Conservation (phyloP, 1,140 invertebrate species). For the Apis laboriosa region DNA sequence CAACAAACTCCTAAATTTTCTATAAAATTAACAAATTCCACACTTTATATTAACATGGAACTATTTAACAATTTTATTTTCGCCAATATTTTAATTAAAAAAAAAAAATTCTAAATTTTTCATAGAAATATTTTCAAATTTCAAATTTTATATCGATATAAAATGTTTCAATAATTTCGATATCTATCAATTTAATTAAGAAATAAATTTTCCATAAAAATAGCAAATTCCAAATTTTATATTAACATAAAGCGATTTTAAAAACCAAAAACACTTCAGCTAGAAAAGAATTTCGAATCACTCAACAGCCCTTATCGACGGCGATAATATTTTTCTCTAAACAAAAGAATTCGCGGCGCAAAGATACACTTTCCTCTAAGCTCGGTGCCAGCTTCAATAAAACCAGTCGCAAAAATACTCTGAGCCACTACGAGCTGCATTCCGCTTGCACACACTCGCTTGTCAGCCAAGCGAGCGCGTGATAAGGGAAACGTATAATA, state of each 20-base stretch:
- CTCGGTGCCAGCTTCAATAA: slow-evolving; percentile 13
- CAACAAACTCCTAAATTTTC: background rate
- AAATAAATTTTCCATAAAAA: background rate
- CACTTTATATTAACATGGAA: too few species aligned
- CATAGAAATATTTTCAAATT: too few species aligned
- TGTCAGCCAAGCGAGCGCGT: slow-evolving; percentile 19
- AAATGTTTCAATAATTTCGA: too few species aligned
- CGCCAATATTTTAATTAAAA: background rate
- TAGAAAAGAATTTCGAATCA: background rate
- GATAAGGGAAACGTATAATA: slow-evolving; percentile 52
- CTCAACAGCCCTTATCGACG: background rate
- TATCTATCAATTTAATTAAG: background rate
- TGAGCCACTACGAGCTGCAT: slow-evolving; percentile 3
- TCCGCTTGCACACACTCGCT: slow-evolving; percentile 22
- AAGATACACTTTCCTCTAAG: slow-evolving; percentile 1
- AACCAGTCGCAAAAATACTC: slow-evolving; percentile 18
- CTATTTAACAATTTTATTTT: too few species aligned
- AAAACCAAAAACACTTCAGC: background rate
- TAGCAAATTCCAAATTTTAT: too few species aligned
- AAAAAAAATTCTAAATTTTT: background rate
- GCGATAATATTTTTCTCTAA: background rate
- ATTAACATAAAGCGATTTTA: too few species aligned
- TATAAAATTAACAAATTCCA: too few species aligned
- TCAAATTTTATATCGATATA: too few species aligned
- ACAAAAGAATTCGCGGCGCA: background rate